Evolutionary conservation across 2,113 vertebrate genomes (phyloP).

Genomic region (Aramus guarauna): DNA sequence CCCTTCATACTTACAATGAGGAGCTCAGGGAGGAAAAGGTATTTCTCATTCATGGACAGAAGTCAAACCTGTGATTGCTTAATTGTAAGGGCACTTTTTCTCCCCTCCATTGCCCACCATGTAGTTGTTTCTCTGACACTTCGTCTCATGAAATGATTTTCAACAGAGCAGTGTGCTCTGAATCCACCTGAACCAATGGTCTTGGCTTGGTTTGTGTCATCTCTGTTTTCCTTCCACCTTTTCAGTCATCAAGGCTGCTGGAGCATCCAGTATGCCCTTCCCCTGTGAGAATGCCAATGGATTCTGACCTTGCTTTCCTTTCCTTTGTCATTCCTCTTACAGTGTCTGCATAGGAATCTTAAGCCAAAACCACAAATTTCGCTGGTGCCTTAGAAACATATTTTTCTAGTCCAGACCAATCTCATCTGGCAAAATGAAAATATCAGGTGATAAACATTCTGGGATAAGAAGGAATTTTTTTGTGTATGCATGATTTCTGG

Average conservation of each 20-base stretch:
- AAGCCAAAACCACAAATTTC: not conserved
- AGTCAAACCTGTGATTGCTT: not conserved
- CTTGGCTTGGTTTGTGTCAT: not conserved
- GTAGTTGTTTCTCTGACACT: not conserved
- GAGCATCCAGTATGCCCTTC: not conserved
- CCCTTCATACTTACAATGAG: not conserved
- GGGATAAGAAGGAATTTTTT: not conserved
- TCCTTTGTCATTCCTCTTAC: not conserved
- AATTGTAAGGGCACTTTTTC: not conserved
- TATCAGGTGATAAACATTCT: not conserved
- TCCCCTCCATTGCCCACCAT: not conserved
- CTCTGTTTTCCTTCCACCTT: not conserved
- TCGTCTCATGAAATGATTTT: not conserved
- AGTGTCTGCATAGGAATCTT: not conserved
- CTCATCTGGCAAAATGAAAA: not conserved
- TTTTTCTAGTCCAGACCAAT: not conserved
- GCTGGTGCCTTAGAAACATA: not conserved
- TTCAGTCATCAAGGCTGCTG: not conserved
- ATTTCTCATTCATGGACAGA: not conserved
- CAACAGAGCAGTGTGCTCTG: not conserved
- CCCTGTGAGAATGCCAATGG: not conserved
- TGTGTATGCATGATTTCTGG: not conserved
- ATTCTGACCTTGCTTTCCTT: not conserved
- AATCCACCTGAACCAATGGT: not conserved
- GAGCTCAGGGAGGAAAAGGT: not conserved